Base-by-base conservation (phyloP, 2,888 invertebrate genomes). In the Ormyrus thymus region DNA sequence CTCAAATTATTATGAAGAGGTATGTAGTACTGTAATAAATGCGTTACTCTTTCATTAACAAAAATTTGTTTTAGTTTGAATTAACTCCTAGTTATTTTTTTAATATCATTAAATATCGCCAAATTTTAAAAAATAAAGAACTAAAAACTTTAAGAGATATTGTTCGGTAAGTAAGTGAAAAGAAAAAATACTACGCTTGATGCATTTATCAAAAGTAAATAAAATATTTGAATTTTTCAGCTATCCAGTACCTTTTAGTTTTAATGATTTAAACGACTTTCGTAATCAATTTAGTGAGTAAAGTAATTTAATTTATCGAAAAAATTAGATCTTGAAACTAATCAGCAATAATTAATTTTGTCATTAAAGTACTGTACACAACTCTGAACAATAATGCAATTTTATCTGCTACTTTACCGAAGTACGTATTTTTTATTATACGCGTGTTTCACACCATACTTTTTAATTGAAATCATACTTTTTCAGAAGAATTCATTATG, bases 31-130 rank as follows among this genome's bases (percentile, higher is more conserved):
- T 4, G 43, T 53, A 0, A 13, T n/a, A 29, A 9, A 58, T 50
- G 7, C 53, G 15, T 61, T 45, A 46, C 6, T 29, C n/a, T 43
- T 46, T 64, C 29, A 48, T 48, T 55, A n/a, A 43, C 6, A 8
- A 7, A 73, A 68, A 43, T 8, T 64, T 58, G 15, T 29, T 76
- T 7, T 15, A 76, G 76, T 56, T 76, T 43, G 48, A 64, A 15
- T 7, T 70, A n/a, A 62, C 70, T 6, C 62, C 69, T 15, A 74
- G 76, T 45, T 62, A 76, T 50, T 76, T 76, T 50, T 61, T 69
- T 6, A 76, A 76, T 62, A 69, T 69, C 10, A 70, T 76, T 53
- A 46, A 64, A 70, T 76, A 76, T 50, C 55, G 70, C 3, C n/a
- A 64, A 50, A 9, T 76, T 43, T 10, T 70, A n/a, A 76, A 61